Conservation (phyloP, 2,113 vertebrate genomes). For the Falco punctatus region DNA sequence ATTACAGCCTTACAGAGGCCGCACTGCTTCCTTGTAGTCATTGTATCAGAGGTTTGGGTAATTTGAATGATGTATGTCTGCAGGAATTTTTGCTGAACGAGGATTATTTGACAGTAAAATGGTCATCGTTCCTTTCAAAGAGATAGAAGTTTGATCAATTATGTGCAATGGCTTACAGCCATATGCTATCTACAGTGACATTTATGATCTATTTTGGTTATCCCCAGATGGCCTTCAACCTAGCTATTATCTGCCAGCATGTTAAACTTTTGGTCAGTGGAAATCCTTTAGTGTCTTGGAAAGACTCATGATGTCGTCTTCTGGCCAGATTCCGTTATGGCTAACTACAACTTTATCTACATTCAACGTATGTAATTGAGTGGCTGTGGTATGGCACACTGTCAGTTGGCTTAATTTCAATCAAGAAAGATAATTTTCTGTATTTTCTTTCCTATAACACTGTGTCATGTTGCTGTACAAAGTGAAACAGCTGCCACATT, state of each 20-base stretch:
- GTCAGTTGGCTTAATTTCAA: conserved; percentile 63
- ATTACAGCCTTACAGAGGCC: neutral
- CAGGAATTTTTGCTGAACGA: conserved; percentile 40
- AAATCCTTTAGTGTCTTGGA: conserved; percentile 41
- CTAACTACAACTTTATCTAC: conserved; percentile 63
- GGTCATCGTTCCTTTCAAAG: neutral
- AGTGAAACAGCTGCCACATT: conserved; percentile 51
- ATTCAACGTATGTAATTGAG: conserved; percentile 20
- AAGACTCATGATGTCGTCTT: conserved; percentile 30
- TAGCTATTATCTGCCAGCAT: conserved; percentile 22
- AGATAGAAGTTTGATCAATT: conserved; percentile 48
- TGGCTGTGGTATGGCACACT: conserved; percentile 54
- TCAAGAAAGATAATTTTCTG: conserved; percentile 43
- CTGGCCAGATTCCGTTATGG: conserved; percentile 29
- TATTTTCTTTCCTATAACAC: conserved; percentile 40
- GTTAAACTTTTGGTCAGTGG: conserved; percentile 36
- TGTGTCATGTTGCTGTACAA: conserved; percentile 31
- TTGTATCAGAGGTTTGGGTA: neutral
- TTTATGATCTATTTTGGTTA: conserved; percentile 52
- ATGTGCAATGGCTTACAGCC: conserved; percentile 10
- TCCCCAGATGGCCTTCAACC: conserved; percentile 43
- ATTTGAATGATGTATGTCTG: neutral
- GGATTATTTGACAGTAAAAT: neutral
- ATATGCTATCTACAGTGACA: conserved; percentile 23
- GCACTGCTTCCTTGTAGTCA: neutral